Base-by-base conservation (phyloP, 1,140 invertebrate genomes). In the Hyposmocoma kahamanoa region DNA sequence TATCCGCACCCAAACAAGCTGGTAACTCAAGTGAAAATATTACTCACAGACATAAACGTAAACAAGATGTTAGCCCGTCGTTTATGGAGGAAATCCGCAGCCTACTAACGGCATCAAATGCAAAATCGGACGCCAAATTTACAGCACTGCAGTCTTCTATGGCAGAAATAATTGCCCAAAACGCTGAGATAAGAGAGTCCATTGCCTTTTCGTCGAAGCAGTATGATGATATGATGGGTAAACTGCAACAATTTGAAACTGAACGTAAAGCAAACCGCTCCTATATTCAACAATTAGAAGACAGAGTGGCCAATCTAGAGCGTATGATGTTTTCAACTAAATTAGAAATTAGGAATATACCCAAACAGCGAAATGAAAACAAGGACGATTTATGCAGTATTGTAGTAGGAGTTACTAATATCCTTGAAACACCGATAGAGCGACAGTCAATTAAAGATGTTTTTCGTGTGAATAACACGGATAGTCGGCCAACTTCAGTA, bases 61-160 rank as follows among this genome's bases (percentile, higher is more conserved):
- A n/a, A n/a, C n/a, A n/a, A n/a, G n/a, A n/a, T n/a, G n/a, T n/a
- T n/a, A n/a, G n/a, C n/a, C n/a, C n/a, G n/a, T n/a, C n/a, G n/a
- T n/a, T n/a, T n/a, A n/a, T n/a, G n/a, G n/a, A n/a, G n/a, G n/a
- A n/a, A n/a, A n/a, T n/a, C n/a, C n/a, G n/a, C n/a, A n/a, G n/a
- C n/a, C n/a, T n/a, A n/a, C n/a, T n/a, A n/a, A n/a, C n/a, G n/a
- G n/a, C n/a, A n/a, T n/a, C n/a, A n/a, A n/a, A n/a, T n/a, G n/a
- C n/a, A n/a, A n/a, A n/a, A n/a, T n/a, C n/a, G n/a, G 41, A 42
- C 21, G 17, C 19, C 8, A 42, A 42, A 8, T 42, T 42, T 15
- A 21, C 42, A 26, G 8, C 20, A 15, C 2, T 44, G 13, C 22
- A 30, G 15, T 18, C 42, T 1, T 3, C 15, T 6, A 44, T 44